phyloP scores from a whole-genome alignment of 2,113 vertebrate genomes.

The Chaenogobius annularis region DNA sequence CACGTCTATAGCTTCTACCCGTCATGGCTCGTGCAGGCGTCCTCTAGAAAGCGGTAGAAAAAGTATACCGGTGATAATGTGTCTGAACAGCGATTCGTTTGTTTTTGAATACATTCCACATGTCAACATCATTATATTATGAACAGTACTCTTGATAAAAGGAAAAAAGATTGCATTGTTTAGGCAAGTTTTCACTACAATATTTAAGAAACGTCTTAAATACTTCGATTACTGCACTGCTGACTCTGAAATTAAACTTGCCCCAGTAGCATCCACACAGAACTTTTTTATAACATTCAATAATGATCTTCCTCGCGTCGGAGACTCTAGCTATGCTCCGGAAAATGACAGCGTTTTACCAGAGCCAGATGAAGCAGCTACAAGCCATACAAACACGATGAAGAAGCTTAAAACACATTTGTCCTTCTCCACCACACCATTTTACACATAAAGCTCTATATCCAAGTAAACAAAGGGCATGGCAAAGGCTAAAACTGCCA shows the following conservation, averaged over 20 bases:
- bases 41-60: constrained; percentile 67
- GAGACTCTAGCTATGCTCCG: constrained; percentile 30
- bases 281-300: constrained; percentile 37
- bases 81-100: constrained; percentile 27
- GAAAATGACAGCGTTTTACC: constrained; percentile 22
- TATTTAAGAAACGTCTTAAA: constrained; percentile 49
- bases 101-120: constrained; percentile 72
- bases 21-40: constrained; percentile 68
- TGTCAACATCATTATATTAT: constrained; percentile 67
- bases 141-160: constrained; percentile 76
- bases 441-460: constrained; percentile 28
- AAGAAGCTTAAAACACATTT: constrained; percentile 34
- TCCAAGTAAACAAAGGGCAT: constrained; percentile 33
- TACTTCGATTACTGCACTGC: constrained; percentile 34
- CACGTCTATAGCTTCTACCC: constrained; percentile 63
- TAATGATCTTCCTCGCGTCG: constrained; percentile 16
- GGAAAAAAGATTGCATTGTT: constrained; percentile 71
- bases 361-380: constrained; percentile 58
- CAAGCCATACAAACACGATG: constrained; percentile 47
- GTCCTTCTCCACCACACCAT: background rate
- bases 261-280: constrained; percentile 13
- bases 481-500: constrained; percentile 19
- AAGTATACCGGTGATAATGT: constrained; percentile 21
- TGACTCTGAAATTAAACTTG: constrained; percentile 21
- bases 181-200: constrained; percentile 69